Evolutionary conservation across 2,888 invertebrate species (phyloP), one percentile per base, ranked within the genome.

Genomic region (Cephalotes varians): DNA sequence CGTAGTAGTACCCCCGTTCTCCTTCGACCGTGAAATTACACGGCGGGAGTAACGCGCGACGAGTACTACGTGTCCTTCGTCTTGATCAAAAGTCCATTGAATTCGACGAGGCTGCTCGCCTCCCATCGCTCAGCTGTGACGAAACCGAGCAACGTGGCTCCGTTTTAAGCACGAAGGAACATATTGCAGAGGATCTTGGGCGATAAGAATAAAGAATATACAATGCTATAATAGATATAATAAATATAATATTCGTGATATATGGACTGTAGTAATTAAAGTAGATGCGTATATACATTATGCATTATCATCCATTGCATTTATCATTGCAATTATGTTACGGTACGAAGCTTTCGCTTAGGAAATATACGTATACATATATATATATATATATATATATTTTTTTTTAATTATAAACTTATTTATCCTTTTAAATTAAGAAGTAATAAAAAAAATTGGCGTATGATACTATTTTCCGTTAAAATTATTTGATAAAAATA

Each of bases 21-120:
- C 84, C 84, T 86, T 84, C 85, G 86, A 88, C 86, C 90, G 88
- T 90, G 90, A 89, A 90, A 90, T 90, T 90, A 87, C 85, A 88
- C 76, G 85, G 69, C 72, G 80, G 83, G 79, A 86, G 86, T 87
- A 91, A 51, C 76, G 89, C 90, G 90, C 90, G 89, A 85, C 90
- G 84, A 88, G 91, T 92, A 92, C 91, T 91, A 91, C 92, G 91
- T 81, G 84, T 87, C 82, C 88, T 87, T 88, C 88, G 87, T 82
- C 82, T 83, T 83, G 87, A 88, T 87, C 87, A 87, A 87, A 85
- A 77, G 83, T 86, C 87, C 87, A 87, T 89, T 86, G 87, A 88
- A 88, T 88, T 85, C 74, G 71, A 73, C 69, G 87, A 88, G 73
- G 76, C 56, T 65, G 28, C 60, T 72, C 51, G 56, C 62, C 51